Evolutionary conservation across 2,797 vertebrate species (phyloP).

Genomic region (Pantherophis alleghaniensis): DNA sequence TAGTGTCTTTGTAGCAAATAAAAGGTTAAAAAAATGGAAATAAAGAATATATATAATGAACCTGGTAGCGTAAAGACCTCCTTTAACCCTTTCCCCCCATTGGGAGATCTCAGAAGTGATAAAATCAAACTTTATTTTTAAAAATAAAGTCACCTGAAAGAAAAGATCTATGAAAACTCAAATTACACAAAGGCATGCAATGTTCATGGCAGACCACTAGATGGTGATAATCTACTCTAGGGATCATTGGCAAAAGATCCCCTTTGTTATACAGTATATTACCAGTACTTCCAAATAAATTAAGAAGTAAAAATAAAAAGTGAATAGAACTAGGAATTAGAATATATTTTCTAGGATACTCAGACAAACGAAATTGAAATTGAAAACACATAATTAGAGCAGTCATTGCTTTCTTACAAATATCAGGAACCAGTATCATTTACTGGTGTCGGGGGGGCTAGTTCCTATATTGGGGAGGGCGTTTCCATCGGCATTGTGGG

Average conservation of each 20-base stretch:
- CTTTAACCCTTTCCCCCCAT: neutral
- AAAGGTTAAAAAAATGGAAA: neutral
- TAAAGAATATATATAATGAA: neutral
- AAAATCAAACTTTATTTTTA: neutral
- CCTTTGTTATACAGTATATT: neutral
- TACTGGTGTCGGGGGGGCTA: too few species aligned
- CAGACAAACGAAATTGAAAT: neutral
- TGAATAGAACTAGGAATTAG: neutral
- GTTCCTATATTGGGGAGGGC: too few species aligned
- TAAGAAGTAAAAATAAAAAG: neutral
- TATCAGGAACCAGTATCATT: neutral
- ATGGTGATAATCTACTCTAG: neutral
- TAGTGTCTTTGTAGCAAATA: neutral
- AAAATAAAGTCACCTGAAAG: neutral
- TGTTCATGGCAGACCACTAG: neutral
- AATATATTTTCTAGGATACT: neutral
- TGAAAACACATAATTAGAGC: neutral
- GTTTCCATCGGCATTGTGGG: too few species aligned
- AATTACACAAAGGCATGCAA: neutral
- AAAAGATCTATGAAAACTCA: neutral
- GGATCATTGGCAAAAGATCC: neutral
- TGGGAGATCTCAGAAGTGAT: neutral
- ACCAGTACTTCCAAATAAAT: neutral
- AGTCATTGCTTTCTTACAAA: neutral
- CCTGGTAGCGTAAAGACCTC: neutral